Conservation (phyloP, 2,113 vertebrate genomes). For the Aphelocoma coerulescens region DNA sequence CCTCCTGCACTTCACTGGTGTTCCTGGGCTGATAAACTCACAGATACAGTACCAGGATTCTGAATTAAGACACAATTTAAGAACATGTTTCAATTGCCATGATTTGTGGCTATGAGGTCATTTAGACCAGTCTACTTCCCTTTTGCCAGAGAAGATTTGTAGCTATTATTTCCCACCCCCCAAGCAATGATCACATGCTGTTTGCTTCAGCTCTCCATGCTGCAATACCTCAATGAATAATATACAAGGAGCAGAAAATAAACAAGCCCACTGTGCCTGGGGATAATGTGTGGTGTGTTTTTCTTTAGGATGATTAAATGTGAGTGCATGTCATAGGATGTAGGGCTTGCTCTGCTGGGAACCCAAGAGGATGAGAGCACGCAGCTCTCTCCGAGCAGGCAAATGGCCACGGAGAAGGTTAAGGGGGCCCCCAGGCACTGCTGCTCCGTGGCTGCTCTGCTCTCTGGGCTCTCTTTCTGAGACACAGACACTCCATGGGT, state of each 20-base stretch:
- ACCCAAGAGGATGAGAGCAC: neutral
- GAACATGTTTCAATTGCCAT: neutral
- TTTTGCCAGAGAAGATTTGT: conserved; percentile 17
- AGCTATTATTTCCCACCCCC: neutral
- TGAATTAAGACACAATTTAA: conserved; percentile 39
- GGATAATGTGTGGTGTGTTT: neutral
- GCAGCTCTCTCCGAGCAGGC: neutral
- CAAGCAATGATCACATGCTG: conserved; percentile 34
- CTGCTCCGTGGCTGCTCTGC: neutral
- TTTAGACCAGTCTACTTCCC: neutral
- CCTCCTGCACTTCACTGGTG: neutral
- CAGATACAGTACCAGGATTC: neutral
- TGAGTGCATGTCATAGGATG: conserved; percentile 10
- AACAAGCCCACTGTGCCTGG: neutral
- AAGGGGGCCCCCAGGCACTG: neutral
- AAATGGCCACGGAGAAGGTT: neutral
- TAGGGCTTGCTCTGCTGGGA: conserved; percentile 17
- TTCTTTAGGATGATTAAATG: conserved; percentile 49
- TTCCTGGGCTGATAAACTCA: neutral
- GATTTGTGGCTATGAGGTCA: conserved; percentile 56
- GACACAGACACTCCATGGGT: neutral
- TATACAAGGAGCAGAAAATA: conserved; percentile 28
- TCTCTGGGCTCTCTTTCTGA: neutral
- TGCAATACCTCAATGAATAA: conserved; percentile 41
- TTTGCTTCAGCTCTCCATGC: conserved; percentile 20